Evolutionary conservation across 2,797 vertebrate species (phyloP), one percentile per base, ranked within the genome.

Genomic region (Eulemur coronatus): DNA sequence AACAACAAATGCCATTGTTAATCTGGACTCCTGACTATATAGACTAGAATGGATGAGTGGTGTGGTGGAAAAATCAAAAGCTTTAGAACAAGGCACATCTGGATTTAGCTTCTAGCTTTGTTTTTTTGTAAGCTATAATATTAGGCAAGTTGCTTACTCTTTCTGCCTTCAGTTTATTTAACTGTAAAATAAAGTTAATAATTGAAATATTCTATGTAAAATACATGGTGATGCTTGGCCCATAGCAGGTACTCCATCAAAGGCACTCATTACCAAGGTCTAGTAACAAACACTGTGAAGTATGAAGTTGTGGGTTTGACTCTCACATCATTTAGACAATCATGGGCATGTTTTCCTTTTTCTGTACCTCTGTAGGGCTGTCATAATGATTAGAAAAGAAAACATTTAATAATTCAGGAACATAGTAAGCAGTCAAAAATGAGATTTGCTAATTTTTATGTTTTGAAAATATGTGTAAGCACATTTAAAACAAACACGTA

Each of bases 241-340:
- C 6, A 1, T 0, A 52, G 52, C 2, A 46, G 22, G 30, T 1
- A 1, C 14, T 33, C n/a, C 8, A 1, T 20, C 18, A 43, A 18
- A 63, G 38, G 30, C 20, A 6, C 57, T 5, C 15, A 0, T 76
- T 30, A 7, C 79, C 88, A 22, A n/a, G 30, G 75, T 52, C 50
- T 59, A 33, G 59, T 4, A 18, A 18, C 5, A 43, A 59, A 17
- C 22, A 50, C 6, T 0, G 3, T 5, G 5, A 46, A 59, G 24
- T 15, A 26, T 63, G 33, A 52, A 73, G 38, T 7, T 11, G 28
- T 59, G 38, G 5, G 0, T 41, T 57, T 75, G 50, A 61, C 33
- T 57, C 28, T n/a, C 7, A 14, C 38, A 14, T 59, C 30, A 24
- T 46, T 38, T 18, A 6, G 55, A 82, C 61, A 26, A 13, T 43